Base-by-base conservation (phyloP, 1,140 invertebrate genomes). In the Acyrthosiphon pisum region DNA sequence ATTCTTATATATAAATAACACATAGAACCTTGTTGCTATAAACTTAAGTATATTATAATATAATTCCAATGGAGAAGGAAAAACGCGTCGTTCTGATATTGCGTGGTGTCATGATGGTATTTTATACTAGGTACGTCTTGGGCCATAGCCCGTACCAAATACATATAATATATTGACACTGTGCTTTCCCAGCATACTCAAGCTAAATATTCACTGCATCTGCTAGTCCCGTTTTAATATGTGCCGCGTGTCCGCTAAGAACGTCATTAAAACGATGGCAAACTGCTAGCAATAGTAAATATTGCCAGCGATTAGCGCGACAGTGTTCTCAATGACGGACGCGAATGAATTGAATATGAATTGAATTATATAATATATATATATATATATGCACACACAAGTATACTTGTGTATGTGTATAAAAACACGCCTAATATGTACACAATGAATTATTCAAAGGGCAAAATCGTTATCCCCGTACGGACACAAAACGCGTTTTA, bases 181-280 rank as follows among this genome's bases (percentile, higher is more conserved):
- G 46, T 46, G 86, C 44, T 88, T 88, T 88, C 86, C 44, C 86
- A 48, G 86, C 86, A 88, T 88, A 48, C 46, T 30, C 86, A n/a
- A 48, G 44, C 44, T 88, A 88, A 88, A 88, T n/a, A 88, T 88
- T 88, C 86, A 88, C 30, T 22, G 86, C 86, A 89, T 89, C 87
- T 53, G 87, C 87, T 20, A n/a, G 20, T 23, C 30, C n/a, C 41
- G 48, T 50, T 44, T 91, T 91, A 68, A n/a, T 91, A 91, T 91
- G 90, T 83, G 90, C 44, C 56, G 50, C 90, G 56, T 23, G 90
- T 91, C 56, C 68, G 68, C 48, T 91, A 91, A 91, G 90, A 91
- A 91, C 68, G 46, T 91, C 90, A 91, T 91, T 91, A 76, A 91
- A 91, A 91, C 90, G 90, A 91, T 48, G 90, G 90, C 90, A 83